phyloP scores from a whole-genome alignment of 2,113 vertebrate genomes.

The Rallus limicola region DNA sequence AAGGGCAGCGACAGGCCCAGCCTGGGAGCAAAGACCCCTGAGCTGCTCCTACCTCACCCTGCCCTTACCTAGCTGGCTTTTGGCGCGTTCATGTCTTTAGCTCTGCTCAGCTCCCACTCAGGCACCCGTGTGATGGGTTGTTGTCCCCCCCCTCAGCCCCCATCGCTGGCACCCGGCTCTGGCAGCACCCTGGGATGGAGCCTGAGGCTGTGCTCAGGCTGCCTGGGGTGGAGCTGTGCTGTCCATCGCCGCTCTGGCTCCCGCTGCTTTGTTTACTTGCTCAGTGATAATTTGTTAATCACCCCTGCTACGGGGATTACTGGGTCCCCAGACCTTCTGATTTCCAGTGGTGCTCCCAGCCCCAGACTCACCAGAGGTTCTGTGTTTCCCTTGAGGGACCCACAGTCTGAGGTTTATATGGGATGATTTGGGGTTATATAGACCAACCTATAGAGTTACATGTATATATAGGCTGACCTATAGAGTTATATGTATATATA shows the following conservation, averaged over 20 bases:
- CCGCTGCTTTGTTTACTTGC: constrained; percentile 37
- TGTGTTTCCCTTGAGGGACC: background rate
- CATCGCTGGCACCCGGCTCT: background rate
- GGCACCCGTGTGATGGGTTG: rapidly evolving
- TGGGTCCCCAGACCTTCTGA: background rate
- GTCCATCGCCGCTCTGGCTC: background rate
- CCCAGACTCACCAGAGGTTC: background rate
- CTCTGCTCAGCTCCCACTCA: background rate
- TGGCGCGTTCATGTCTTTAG: background rate
- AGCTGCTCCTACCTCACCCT: rapidly evolving
- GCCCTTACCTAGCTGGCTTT: rapidly evolving
- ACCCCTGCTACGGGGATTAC: background rate
- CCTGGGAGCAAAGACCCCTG: no score
- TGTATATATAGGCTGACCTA: no score
- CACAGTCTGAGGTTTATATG: background rate
- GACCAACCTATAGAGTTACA: background rate
- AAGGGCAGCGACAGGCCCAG: background rate
- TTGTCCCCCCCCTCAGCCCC: no score
- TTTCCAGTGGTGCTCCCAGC: background rate
- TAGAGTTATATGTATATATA: no score
- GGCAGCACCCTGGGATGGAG: background rate
- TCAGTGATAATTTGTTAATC: constrained; percentile 46
- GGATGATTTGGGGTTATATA: rapidly evolving
- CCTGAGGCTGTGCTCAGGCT: rapidly evolving
- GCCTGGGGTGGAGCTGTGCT: background rate